A percentile compares a stretch with the other conserved stretches of the same genome.
These are phyloP conservation scores for Sturmia bella DNA, from an alignment of 2,888 invertebrate species.

Conservation along the genomic window DNA sequence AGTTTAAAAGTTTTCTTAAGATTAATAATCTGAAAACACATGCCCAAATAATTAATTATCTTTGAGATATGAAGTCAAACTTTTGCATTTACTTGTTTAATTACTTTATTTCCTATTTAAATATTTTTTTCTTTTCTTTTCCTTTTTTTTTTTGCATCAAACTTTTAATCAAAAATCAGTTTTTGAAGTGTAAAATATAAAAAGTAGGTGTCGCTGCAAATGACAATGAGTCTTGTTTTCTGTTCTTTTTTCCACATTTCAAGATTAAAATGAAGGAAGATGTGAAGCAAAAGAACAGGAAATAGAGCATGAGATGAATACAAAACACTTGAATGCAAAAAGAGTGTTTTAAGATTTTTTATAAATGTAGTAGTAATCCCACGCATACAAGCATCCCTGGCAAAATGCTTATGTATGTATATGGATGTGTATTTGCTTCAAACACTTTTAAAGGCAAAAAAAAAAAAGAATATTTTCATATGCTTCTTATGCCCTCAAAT, in stretches of 20 bases:
- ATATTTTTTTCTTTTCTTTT: not conserved
- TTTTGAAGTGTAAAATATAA: conserved; percentile 18
- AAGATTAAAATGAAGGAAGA: conserved; percentile 36
- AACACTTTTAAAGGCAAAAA: not conserved
- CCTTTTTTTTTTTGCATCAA: not conserved
- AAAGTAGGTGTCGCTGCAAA: conserved; percentile 4
- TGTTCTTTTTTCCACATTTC: not conserved
- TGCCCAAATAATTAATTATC: conserved; percentile 37
- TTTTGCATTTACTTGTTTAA: conserved; percentile 14
- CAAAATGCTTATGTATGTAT: not conserved
- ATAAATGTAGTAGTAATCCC: not conserved
- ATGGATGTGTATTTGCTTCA: not conserved
- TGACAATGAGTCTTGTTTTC: conserved; percentile 18
- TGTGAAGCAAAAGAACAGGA: conserved; percentile 23
- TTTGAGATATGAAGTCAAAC: not conserved
- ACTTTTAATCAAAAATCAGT: conserved; percentile 38
- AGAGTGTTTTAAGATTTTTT: conserved; percentile 10
- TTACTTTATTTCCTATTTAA: conserved; percentile 15
- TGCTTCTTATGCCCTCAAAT: not conserved
- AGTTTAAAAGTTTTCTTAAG: conserved; percentile 1
- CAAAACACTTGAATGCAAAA: conserved; percentile 9
- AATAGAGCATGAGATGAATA: conserved; percentile 52
- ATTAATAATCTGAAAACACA: conserved; percentile 2
- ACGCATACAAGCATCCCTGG: not conserved
- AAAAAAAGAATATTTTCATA: not conserved